A percentile compares a stretch with the other conserved stretches of the same genome.
Conservation (phyloP, 2,113 vertebrate species). For the Rhea americana region DNA sequence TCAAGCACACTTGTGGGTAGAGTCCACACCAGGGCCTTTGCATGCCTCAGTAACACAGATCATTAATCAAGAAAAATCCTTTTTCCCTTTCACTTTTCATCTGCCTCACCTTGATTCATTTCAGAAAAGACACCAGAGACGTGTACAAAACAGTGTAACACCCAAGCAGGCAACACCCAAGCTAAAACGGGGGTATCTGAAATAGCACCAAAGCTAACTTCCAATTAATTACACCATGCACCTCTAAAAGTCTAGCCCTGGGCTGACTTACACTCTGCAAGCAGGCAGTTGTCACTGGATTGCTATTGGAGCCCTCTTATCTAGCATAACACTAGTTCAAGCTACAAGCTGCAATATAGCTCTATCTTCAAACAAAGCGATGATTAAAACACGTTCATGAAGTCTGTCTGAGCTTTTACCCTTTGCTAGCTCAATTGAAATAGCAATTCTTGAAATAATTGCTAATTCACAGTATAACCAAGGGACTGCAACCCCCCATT, state of each 20-base stretch:
- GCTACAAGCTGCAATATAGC: not conserved
- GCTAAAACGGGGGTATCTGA: constrained; percentile 1
- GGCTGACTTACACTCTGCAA: not conserved
- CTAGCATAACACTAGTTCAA: not conserved
- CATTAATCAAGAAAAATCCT: not conserved
- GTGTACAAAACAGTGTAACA: not conserved
- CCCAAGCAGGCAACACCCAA: not conserved
- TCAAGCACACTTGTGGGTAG: not conserved
- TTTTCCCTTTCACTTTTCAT: not conserved
- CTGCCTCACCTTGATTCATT: not conserved
- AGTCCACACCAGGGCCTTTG: not conserved
- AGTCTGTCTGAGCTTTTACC: not conserved
- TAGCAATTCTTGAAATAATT: not conserved
- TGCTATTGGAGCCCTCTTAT: not conserved
- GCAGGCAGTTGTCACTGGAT: not conserved
- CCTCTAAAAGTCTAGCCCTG: not conserved
- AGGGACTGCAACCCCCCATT: not conserved
- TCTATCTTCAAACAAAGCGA: not conserved
- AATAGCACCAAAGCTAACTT: constrained; percentile 50
- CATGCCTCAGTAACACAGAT: not conserved
- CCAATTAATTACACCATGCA: not conserved
- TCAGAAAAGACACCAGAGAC: not conserved
- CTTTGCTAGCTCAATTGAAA: not conserved
- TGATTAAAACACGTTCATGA: not conserved
- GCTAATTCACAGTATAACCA: not conserved